Percentiles rank a stretch among this genome's conserved stretches.
Conservation (phyloP, 2,797 vertebrate species). For the Remorina albescens region DNA sequence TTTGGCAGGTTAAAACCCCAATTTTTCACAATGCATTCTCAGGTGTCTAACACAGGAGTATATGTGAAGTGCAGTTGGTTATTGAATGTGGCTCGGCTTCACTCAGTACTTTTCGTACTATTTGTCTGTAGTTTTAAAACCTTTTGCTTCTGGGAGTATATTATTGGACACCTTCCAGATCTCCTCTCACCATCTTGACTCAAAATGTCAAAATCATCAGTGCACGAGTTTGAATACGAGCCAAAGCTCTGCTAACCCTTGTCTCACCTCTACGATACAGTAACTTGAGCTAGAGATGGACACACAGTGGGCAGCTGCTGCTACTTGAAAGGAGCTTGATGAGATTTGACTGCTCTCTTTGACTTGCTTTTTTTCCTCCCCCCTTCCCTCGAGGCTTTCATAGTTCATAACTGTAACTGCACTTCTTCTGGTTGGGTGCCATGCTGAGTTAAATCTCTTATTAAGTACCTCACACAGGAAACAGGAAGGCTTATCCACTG, state of each 20-base stretch:
- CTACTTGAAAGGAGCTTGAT: slow-evolving; percentile 52
- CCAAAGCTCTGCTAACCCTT: slow-evolving; percentile 37
- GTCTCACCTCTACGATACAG: slow-evolving; percentile 30
- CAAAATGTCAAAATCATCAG: slow-evolving; percentile 36
- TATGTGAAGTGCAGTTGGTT: slow-evolving; percentile 24
- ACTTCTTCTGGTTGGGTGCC: slow-evolving; percentile 48
- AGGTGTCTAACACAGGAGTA: slow-evolving; percentile 16
- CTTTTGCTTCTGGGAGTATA: slow-evolving; percentile 25
- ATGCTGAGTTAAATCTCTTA: slow-evolving; percentile 59
- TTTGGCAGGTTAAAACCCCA: slow-evolving; percentile 39
- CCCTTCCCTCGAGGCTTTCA: neutral
- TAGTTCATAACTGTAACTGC: slow-evolving; percentile 48
- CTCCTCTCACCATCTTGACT: slow-evolving; percentile 41
- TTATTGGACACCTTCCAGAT: slow-evolving; percentile 56
- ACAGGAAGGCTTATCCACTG: slow-evolving; percentile 64
- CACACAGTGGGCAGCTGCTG: slow-evolving; percentile 35
- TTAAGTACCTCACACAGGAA: slow-evolving; percentile 70
- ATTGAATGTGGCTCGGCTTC: slow-evolving; percentile 27
- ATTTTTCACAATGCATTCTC: slow-evolving; percentile 19
- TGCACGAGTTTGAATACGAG: slow-evolving; percentile 33
- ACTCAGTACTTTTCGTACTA: slow-evolving; percentile 2
- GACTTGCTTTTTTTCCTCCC: neutral
- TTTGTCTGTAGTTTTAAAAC: slow-evolving; percentile 25
- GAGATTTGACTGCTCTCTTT: slow-evolving; percentile 52
- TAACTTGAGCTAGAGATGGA: slow-evolving; percentile 22